Percentiles rank a stretch among this genome's conserved stretches.
Conservation (phyloP, 2,888 invertebrate genomes). For the Eudiplozoon nipponicum region DNA sequence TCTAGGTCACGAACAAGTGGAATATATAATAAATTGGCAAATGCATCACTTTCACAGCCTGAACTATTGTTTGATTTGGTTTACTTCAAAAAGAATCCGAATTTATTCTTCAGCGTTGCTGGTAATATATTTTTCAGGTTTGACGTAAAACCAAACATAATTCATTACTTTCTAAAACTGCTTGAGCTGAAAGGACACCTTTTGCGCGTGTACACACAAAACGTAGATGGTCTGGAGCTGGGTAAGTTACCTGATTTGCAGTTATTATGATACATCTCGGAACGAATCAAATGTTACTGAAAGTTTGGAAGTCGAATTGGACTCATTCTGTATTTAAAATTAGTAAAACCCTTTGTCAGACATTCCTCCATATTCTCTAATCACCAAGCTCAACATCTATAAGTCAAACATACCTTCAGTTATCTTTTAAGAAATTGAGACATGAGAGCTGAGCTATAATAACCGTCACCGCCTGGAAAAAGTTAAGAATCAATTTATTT, state of each 20-base stretch:
- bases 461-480: no score
- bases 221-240: constrained; percentile 28
- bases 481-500: no score
- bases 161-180: constrained; percentile 27
- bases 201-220: constrained; percentile 28
- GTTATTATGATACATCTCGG: neutral
- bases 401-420: no score
- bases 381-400: no score
- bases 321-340: no score
- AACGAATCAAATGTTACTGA: constrained; percentile 1
- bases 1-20: no score
- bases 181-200: constrained; percentile 26
- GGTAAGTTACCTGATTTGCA: constrained; percentile 24
- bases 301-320: no score
- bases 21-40: no score
- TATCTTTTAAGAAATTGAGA: no score
- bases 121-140: constrained; percentile 27
- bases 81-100: constrained; percentile 26
- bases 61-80: constrained; percentile 29
- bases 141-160: constrained; percentile 27
- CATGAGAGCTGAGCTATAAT: no score
- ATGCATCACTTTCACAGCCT: constrained; percentile 29
- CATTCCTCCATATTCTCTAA: no score
- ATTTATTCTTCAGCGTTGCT: constrained; percentile 28
- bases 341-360: no score